phyloP scores from a whole-genome alignment of 1,140 invertebrate species.

The Coboldia fuscipes region DNA sequence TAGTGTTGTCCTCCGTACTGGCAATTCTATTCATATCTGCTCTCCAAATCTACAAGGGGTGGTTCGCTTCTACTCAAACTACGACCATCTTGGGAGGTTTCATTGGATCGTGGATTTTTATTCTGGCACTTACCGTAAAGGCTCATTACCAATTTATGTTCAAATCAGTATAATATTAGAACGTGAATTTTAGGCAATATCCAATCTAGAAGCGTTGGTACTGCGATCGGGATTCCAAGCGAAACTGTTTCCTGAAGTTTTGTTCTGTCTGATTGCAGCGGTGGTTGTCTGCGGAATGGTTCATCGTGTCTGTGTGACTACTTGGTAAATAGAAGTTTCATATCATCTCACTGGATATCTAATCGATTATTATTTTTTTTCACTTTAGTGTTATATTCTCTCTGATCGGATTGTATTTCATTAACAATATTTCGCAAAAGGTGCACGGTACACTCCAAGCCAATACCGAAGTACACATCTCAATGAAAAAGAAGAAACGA shows the following conservation, averaged over 20 bases:
- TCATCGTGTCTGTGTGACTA: conserved; percentile 20
- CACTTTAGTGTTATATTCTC: conserved; percentile 14
- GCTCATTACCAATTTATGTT: not conserved
- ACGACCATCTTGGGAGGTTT: conserved; percentile 16
- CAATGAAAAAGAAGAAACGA: too few relatives aligned
- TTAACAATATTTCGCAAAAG: conserved; percentile 17
- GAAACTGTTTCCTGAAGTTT: conserved; percentile 17
- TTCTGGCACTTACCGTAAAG: conserved; percentile 7
- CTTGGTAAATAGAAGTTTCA: conserved; percentile 12
- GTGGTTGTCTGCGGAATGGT: conserved; percentile 13
- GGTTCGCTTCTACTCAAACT: conserved; percentile 14
- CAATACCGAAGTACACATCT: too few relatives aligned
- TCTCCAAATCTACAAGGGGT: conserved; percentile 15
- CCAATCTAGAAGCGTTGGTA: conserved; percentile 15
- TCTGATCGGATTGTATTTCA: conserved; percentile 14
- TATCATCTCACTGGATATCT: not conserved
- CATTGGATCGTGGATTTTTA: conserved; percentile 8
- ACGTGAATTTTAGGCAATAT: conserved; percentile 13
- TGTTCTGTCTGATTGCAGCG: conserved; percentile 14
- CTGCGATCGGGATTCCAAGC: conserved; percentile 19
- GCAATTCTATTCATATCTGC: conserved; percentile 2
- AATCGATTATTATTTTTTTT: conserved; percentile 1
- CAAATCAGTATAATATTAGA: not conserved
- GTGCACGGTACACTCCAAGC: too few relatives aligned
- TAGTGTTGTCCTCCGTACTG: conserved; percentile 1